Conservation (phyloP, 2,888 invertebrate genomes). For the Tipula vernalis region DNA sequence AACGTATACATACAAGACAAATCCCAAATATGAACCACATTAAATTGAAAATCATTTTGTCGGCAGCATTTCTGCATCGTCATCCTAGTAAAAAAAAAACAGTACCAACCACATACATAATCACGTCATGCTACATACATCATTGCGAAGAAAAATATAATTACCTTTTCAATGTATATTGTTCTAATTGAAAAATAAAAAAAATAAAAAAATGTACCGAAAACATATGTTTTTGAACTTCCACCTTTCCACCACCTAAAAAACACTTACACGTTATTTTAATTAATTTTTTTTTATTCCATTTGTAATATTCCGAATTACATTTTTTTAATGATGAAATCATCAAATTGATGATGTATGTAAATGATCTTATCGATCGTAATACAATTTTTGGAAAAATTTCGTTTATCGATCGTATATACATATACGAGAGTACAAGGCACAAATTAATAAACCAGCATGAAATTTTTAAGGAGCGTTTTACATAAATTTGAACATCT, state of each 20-base stretch:
- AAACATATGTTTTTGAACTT: conserved; percentile 4
- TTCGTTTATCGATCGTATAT: neutral
- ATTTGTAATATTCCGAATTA: neutral
- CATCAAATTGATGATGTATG: neutral
- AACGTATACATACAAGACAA: no score
- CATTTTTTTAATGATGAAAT: neutral
- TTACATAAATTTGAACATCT: neutral
- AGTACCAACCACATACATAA: neutral
- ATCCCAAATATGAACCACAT: no score
- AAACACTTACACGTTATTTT: neutral
- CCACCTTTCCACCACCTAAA: neutral
- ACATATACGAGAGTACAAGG: neutral
- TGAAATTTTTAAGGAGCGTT: neutral
- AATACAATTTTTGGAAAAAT: neutral
- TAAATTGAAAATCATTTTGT: no score
- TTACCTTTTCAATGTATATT: neutral
- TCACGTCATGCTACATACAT: neutral
- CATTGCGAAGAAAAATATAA: neutral
- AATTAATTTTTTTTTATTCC: neutral
- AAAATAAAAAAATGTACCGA: neutral
- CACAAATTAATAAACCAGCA: neutral
- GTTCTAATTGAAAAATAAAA: neutral
- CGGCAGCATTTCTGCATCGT: neutral
- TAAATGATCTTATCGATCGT: neutral
- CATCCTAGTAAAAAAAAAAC: neutral